Conservation (phyloP, 2,113 vertebrate species). For the Zingel zingel region DNA sequence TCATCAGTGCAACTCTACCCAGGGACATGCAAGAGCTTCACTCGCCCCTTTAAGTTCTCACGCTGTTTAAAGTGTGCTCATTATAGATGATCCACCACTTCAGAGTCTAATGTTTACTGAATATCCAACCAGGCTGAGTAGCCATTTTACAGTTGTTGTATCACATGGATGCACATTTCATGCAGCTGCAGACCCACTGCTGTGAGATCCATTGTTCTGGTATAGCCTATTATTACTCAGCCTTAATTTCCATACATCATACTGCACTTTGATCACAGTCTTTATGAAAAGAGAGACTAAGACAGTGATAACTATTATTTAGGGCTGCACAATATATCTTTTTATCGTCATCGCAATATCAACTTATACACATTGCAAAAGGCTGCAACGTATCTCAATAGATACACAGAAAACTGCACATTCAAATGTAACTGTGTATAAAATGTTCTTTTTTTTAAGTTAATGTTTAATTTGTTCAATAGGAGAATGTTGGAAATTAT, state of each 20-base stretch:
- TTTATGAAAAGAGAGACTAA: neutral
- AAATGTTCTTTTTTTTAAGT: too few species aligned
- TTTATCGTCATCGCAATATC: too few species aligned
- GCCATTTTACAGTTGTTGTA: neutral
- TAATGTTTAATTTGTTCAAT: too few species aligned
- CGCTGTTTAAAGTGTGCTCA: constrained; percentile 13
- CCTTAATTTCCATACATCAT: neutral
- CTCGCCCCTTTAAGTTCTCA: neutral
- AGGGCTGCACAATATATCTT: too few species aligned
- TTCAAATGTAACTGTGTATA: too few species aligned
- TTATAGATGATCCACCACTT: constrained; percentile 1
- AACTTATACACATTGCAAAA: too few species aligned
- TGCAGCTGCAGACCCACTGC: neutral
- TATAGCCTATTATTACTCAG: neutral
- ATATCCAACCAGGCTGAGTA: neutral
- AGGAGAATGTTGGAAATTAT: too few species aligned
- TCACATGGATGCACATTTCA: neutral
- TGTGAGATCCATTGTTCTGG: neutral
- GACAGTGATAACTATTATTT: neutral
- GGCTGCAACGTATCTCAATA: too few species aligned
- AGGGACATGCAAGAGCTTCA: constrained; percentile 39
- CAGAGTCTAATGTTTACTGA: neutral
- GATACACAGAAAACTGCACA: too few species aligned
- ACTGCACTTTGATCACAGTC: neutral
- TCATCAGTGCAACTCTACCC: constrained; percentile 45